phyloP scores from a whole-genome alignment of 92 coral and sea anemone species.

The Porites rus region DNA sequence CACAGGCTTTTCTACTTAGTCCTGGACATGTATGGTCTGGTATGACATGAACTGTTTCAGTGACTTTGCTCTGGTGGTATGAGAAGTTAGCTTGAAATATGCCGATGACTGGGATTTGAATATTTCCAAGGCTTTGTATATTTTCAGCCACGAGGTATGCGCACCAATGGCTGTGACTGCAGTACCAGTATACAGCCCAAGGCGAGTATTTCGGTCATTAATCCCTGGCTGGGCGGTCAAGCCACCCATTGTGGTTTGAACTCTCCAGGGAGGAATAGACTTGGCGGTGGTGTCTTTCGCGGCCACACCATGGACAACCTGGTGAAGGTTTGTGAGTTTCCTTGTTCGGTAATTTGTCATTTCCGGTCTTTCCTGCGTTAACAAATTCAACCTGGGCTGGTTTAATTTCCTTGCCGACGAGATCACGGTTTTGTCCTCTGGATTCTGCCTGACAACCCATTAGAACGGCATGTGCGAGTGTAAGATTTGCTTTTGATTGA shows the following conservation, averaged over 20 bases:
- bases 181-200: constrained; percentile 28
- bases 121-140: background rate
- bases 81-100: constrained; percentile 40
- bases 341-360: background rate
- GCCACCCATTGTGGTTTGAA: background rate
- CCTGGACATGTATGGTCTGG: constrained; percentile 24
- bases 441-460: constrained; percentile 59
- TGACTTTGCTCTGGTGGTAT: constrained; percentile 37
- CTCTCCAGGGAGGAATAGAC: constrained; percentile 22
- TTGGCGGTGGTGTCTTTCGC: constrained; percentile 28
- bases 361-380: constrained; percentile 5
- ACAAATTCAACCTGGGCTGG: constrained; percentile 24
- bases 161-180: constrained; percentile 18
- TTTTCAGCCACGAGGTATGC: background rate
- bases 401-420: constrained; percentile 49
- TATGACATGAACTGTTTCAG: constrained; percentile 57
- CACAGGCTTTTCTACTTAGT: constrained; percentile 40
- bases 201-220: constrained; percentile 29
- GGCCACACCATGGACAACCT: constrained; percentile 53
- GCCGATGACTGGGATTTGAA: constrained; percentile 48
- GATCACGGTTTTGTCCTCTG: constrained; percentile 53
- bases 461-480: constrained; percentile 55
- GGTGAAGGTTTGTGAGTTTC: background rate
- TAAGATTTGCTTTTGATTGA: constrained; percentile 50
- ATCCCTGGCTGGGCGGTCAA: constrained; percentile 33